Base-by-base conservation (phyloP, 2,797 vertebrate genomes). In the Propithecus perrieri region DNA sequence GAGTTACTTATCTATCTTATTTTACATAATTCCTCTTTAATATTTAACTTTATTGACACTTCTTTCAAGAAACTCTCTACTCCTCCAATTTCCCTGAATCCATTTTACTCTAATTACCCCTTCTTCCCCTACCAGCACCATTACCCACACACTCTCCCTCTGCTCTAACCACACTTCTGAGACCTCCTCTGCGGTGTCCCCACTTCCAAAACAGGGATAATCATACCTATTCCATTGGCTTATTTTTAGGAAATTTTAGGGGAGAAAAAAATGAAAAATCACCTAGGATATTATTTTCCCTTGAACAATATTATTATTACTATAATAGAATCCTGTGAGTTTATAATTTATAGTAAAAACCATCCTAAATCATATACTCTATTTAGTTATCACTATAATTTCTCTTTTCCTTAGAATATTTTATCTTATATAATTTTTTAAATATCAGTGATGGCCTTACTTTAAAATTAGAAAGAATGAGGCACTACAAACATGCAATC, bases 381-480 rank as follows among this genome's bases (percentile, higher is more conserved):
- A 79, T 72, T 35, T 71, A 85, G 53, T 61, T 93, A 74, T 35
- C 59, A 74, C n/a, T 26, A 26, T 48, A 78, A 69, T 28, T 46
- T 83, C 17, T 71, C 11, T 83, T 87, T 84, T 85, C 1, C 10
- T 72, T 72, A 59, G 9, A 65, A 91, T 14, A 67, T 48, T 89
- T n/a, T 41, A 75, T 43, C 20, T 50, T 30, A 35, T 11, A n/a
- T 38, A 48, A 48, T 43, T 8, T 76, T 43, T 22, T 0, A 30
- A 67, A 30, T 69, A 81, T 26, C 7, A 76, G 1, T 55, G 55
- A 46, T 50, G 18, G 2, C 12, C 28, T 53, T 41, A 63, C n/a
- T 84, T 81, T 90, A 79, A 92, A 94, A 87, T 85, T 63, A 86
- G 24, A 86, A 86, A 78, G 59, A 94, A 78, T 0, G 15, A 85